Conservation (phyloP, 2,797 vertebrate genomes). For the Paguma larvata region DNA sequence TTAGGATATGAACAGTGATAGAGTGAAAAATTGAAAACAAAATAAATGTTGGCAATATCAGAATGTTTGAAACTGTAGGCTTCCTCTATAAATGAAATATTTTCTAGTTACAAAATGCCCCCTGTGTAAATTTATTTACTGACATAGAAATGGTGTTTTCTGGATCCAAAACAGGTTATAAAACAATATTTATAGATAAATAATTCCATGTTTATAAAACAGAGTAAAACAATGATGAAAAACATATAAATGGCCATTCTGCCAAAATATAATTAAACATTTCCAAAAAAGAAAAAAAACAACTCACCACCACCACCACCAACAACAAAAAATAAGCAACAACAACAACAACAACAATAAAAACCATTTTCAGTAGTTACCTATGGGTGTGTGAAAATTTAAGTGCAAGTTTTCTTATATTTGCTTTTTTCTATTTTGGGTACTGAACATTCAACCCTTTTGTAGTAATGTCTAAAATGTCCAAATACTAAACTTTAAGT, state of each 20-base stretch:
- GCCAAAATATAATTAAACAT: neutral
- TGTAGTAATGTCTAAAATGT: conserved; percentile 53
- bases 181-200: neutral
- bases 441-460: neutral
- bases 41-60: neutral
- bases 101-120: conserved; percentile 21
- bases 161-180: neutral
- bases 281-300: neutral
- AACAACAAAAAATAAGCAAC: too few relatives aligned
- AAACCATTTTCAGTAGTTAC: neutral
- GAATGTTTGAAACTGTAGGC: conserved; percentile 31
- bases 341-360: too few relatives aligned
- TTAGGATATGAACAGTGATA: neutral
- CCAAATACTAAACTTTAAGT: conserved; percentile 10
- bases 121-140: conserved; percentile 28
- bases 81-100: neutral
- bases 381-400: neutral
- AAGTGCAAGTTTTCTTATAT: conserved; percentile 32
- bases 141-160: neutral
- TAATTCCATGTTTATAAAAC: conserved; percentile 50
- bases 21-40: conserved; percentile 17
- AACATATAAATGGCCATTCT: neutral
- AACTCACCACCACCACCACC: too few relatives aligned
- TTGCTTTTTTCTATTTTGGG: conserved; percentile 53
- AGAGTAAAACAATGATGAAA: conserved; percentile 19